Evolutionary conservation across 2,113 vertebrate species (phyloP).

Genomic region (Pseudopipra pipra): DNA sequence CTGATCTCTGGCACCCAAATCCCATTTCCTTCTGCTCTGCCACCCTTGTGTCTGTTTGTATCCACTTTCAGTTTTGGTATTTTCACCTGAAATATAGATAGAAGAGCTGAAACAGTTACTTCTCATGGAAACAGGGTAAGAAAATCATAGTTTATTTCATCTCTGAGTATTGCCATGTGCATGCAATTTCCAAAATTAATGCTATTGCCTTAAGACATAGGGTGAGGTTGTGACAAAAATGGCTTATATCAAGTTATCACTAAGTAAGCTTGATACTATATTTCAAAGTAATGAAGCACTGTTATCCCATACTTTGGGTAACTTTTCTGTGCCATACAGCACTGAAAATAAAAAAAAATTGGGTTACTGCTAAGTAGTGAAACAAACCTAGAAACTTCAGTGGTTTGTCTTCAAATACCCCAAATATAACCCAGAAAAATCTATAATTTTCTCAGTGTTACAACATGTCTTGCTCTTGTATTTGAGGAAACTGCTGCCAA

Average conservation of each 20-base stretch:
- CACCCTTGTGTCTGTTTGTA: background rate
- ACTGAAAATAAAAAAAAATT: background rate
- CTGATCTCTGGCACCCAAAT: background rate
- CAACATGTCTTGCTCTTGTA: background rate
- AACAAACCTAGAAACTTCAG: background rate
- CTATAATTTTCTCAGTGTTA: background rate
- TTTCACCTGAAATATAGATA: background rate
- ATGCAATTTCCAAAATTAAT: background rate
- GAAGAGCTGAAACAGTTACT: background rate
- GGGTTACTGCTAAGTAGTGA: background rate
- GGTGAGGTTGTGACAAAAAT: background rate
- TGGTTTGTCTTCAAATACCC: background rate
- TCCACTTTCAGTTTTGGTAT: background rate
- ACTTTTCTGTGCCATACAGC: background rate
- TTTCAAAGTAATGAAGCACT: background rate
- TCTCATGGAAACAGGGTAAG: background rate
- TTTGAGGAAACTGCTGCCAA: background rate
- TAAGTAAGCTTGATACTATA: background rate
- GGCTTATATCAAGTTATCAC: background rate
- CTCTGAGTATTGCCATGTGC: background rate
- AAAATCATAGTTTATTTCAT: background rate
- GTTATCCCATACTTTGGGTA: background rate
- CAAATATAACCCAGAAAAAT: background rate
- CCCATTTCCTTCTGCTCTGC: background rate
- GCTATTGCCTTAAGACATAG: background rate